phyloP scores from a whole-genome alignment of 2,888 invertebrate species.

The Thecophora atra region DNA sequence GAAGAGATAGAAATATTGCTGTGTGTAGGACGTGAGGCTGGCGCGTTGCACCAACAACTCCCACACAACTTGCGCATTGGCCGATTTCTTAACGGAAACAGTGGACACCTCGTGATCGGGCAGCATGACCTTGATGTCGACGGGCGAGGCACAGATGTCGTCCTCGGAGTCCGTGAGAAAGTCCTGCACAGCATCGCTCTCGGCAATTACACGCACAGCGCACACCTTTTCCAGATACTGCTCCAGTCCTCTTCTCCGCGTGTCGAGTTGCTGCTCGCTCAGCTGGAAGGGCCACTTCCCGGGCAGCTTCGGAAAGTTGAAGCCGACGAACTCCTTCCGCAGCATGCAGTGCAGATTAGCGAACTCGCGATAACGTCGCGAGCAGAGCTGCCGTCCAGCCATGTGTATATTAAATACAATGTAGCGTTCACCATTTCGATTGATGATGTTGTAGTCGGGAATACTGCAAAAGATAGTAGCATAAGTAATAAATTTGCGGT shows the following conservation, averaged over 20 bases:
- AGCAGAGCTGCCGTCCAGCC: slow-evolving; percentile 98
- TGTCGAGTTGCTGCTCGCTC: slow-evolving; percentile 96
- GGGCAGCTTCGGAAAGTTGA: slow-evolving; percentile 96
- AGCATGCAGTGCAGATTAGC: slow-evolving; percentile 86
- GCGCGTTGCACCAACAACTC: slow-evolving; percentile 86
- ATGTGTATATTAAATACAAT: slow-evolving; percentile 98
- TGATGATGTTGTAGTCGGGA: slow-evolving; percentile 93
- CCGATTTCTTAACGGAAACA: slow-evolving; percentile 87
- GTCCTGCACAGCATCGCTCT: slow-evolving; percentile 96
- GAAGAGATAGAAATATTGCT: slow-evolving; percentile 93
- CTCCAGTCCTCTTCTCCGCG: slow-evolving; percentile 93
- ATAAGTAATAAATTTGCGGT: no score
- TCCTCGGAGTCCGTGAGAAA: slow-evolving; percentile 94
- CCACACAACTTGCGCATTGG: slow-evolving; percentile 91
- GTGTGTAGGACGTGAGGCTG: slow-evolving; percentile 80
- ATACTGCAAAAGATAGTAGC: no score
- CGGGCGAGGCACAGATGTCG: slow-evolving; percentile 78
- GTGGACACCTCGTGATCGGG: slow-evolving; percentile 92
- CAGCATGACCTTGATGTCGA: slow-evolving; percentile 82
- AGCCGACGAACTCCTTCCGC: slow-evolving; percentile 93
- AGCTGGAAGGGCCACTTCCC: slow-evolving; percentile 98
- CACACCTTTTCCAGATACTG: slow-evolving; percentile 98
- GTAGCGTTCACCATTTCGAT: slow-evolving; percentile 87
- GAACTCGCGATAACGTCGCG: slow-evolving; percentile 95
- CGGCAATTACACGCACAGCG: slow-evolving; percentile 97